A percentile compares a stretch with the other conserved stretches of the same genome.
Evolutionary conservation across 2,888 invertebrate species (phyloP).

Genomic region (Alsophila aescularia): DNA sequence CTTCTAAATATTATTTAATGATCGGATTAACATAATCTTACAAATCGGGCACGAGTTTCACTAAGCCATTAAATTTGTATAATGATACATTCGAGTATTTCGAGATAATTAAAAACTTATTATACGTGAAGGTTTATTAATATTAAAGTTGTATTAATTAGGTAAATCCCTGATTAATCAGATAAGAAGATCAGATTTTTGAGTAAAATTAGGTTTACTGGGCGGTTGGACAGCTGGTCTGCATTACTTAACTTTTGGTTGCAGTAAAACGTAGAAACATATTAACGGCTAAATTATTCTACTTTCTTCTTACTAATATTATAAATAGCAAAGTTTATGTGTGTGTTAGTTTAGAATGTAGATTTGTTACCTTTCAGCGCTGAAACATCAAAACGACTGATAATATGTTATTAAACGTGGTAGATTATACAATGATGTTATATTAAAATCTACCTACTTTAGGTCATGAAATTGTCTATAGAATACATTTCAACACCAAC

Average conservation of each 20-base stretch:
- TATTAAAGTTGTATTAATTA: slow-evolving; percentile 19
- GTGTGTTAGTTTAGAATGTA: too few species aligned
- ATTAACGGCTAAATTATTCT: too few species aligned
- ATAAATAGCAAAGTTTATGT: too few species aligned
- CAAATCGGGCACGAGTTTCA: slow-evolving; percentile 31
- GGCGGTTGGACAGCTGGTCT: too few species aligned
- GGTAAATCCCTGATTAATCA: slow-evolving; percentile 23
- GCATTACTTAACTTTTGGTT: background rate
- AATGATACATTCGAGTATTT: slow-evolving; percentile 16
- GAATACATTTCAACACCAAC: too few species aligned
- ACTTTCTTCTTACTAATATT: too few species aligned
- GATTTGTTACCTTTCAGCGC: too few species aligned
- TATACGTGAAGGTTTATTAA: slow-evolving; percentile 13
- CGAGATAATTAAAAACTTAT: slow-evolving; percentile 12
- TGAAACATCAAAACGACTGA: too few species aligned
- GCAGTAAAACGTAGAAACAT: background rate
- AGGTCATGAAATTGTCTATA: too few species aligned
- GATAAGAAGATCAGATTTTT: slow-evolving; percentile 6
- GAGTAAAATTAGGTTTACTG: background rate
- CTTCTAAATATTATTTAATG: slow-evolving; percentile 16
- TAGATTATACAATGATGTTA: too few species aligned
- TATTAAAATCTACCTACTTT: too few species aligned
- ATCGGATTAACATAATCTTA: slow-evolving; percentile 33
- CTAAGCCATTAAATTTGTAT: slow-evolving; percentile 22
- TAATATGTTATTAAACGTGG: too few species aligned